phyloP scores from a whole-genome alignment of 2,888 invertebrate species.

The Achlya flavicornis region DNA sequence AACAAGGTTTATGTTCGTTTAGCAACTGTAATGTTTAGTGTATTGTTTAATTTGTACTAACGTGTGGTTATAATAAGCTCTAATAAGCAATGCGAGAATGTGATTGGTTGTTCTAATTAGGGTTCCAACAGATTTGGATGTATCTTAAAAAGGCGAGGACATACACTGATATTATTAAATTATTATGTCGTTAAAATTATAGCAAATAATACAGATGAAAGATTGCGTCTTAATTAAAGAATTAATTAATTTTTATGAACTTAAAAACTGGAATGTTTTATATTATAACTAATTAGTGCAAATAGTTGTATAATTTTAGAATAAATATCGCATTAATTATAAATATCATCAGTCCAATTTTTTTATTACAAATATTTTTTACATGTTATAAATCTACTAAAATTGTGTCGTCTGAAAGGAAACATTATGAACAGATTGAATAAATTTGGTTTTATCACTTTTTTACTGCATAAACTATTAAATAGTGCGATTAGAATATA shows the following conservation, averaged over 20 bases:
- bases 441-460: too few species aligned
- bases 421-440: too few species aligned
- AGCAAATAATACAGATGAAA: background rate
- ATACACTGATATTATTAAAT: background rate
- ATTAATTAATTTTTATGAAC: background rate
- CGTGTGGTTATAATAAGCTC: constrained; percentile 49
- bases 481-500: too few species aligned
- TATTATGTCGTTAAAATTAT: background rate
- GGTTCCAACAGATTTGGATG: constrained; percentile 33
- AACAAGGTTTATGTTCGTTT: constrained; percentile 28
- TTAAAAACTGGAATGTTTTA: background rate
- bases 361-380: too few species aligned
- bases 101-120: constrained; percentile 58
- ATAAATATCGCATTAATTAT: background rate
- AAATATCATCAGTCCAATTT: background rate
- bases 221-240: background rate
- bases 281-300: constrained; percentile 11
- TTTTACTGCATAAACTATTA: too few species aligned
- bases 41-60: constrained; percentile 43
- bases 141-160: background rate
- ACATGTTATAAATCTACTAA: too few species aligned
- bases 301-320: constrained; percentile 2
- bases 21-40: background rate
- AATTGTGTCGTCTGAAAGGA: too few species aligned
- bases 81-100: constrained; percentile 50